Base-by-base conservation (phyloP, 2,113 vertebrate genomes). In the Cacatua alba region DNA sequence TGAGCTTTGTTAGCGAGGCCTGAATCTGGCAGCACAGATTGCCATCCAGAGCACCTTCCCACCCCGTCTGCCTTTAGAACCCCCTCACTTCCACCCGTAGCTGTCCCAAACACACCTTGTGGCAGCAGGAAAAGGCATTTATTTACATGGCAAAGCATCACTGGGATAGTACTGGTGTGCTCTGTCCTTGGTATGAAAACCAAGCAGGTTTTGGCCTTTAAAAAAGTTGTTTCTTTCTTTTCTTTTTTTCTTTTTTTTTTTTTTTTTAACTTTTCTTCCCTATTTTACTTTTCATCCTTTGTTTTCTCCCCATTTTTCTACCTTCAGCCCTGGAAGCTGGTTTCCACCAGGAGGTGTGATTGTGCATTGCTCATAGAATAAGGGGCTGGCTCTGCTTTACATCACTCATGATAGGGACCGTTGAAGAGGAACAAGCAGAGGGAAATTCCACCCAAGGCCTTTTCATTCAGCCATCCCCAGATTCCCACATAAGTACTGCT, bases 401-500 rank as follows among this genome's bases (percentile, higher is more conserved):
- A 1, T 17, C 17, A 1, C 1, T 4, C 17, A 0, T 5, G 4
- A 81, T 41, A 82, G 26, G 31, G 12, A 19, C 43, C 6, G 13
- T 9, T 75, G 17, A 29, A 53, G 63, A 18, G 44, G 49, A 71
- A 43, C 0, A 1, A 23, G 9, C 48, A 63, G 15, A 49, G 33
- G 26, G 49, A 59, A 84, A 52, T 64, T 68, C 33, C 68, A 44
- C 55, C 71, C 60, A 3, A 5, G 65, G 39, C 8, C 0, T 35
- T 72, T 69, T 74, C 33, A 15, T 71, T 46, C 70, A 46, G 12
- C 55, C 26, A 2, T 44, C 51, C 43, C 7, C 26, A 13, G 6
- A 43, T 80, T 74, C 63, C 72, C 48, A 37, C 6, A 5, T 83
- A 53, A 74, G 71, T 51, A 14, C 10, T 59, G 63, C 51, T 88